phyloP scores from a whole-genome alignment of 2,888 invertebrate species.

The Stramonita haemastoma region DNA sequence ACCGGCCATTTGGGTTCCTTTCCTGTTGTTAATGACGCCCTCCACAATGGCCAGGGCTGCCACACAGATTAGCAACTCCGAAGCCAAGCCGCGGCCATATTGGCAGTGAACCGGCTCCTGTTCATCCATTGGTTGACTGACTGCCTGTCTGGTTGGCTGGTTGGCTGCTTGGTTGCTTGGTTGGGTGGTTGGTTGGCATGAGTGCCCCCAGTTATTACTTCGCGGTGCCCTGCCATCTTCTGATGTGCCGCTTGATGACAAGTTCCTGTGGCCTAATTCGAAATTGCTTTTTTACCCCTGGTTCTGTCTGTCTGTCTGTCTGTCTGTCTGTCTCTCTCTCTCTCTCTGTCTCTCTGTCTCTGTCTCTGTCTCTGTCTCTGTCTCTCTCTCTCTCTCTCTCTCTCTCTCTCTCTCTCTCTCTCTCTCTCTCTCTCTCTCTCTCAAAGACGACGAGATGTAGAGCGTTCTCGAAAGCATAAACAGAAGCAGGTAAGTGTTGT shows the following conservation, averaged over 20 bases:
- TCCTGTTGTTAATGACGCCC: slow-evolving; percentile 22
- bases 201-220: too few species aligned
- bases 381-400: neutral
- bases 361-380: neutral
- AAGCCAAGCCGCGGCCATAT: neutral
- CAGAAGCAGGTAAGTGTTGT: too few species aligned
- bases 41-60: neutral
- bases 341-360: neutral
- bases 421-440: slow-evolving; percentile 22
- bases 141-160: neutral
- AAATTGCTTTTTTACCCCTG: neutral
- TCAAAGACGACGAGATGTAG: too few species aligned
- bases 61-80: neutral
- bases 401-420: slow-evolving; percentile 21
- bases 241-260: slow-evolving; percentile 23
- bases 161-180: neutral
- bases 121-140: neutral
- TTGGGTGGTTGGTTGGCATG: neutral
- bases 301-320: neutral
- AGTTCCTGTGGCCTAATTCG: slow-evolving; percentile 25
- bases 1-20: slow-evolving; percentile 28
- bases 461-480: too few species aligned
- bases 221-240: neutral
- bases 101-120: neutral
- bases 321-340: neutral